Percentiles rank a stretch among this genome's conserved stretches.
Evolutionary conservation across 30 jellyfish, hydroid and myxozoan genomes (phyloP).

Genomic region (Haliclystus octoradiatus): DNA sequence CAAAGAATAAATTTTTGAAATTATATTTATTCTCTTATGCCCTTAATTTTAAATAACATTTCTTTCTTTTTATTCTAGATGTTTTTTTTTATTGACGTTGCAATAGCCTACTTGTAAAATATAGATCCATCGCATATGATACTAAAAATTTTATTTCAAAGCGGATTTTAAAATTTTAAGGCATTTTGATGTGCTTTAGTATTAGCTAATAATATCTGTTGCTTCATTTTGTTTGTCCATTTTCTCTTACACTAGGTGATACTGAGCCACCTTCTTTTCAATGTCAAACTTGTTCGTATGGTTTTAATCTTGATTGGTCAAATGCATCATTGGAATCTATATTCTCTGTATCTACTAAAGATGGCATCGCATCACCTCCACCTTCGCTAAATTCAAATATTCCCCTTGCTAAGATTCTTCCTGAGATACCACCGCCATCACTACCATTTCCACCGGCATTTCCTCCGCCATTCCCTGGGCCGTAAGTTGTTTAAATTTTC

Average conservation of each 20-base stretch:
- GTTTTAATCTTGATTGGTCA: conserved; percentile 96
- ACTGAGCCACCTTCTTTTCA: conserved; percentile 90
- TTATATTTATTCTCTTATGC: no score
- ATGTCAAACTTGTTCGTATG: conserved; percentile 87
- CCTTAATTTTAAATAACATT: no score
- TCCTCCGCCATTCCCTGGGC: conserved; percentile 8
- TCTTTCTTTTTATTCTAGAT: no score
- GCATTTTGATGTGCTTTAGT: background rate
- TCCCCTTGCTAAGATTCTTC: background rate
- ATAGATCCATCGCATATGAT: no score
- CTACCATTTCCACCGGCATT: conserved; percentile 14
- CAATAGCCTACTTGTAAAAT: no score
- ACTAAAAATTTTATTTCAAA: no score
- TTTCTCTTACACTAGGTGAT: conserved; percentile 34
- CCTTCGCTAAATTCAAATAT: background rate
- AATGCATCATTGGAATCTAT: conserved; percentile 43
- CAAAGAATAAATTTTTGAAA: no score
- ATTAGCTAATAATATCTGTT: background rate
- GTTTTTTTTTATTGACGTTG: no score
- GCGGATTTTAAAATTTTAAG: no score
- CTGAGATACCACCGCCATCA: conserved; percentile 25
- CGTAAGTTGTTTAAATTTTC: no score
- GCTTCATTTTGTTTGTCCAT: background rate
- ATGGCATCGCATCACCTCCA: conserved; percentile 8
- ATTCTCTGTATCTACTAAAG: conserved; percentile 12